Percentiles rank a stretch among this genome's conserved stretches.
phyloP scores from a whole-genome alignment of 2,113 vertebrate genomes.

The Bos indicus region DNA sequence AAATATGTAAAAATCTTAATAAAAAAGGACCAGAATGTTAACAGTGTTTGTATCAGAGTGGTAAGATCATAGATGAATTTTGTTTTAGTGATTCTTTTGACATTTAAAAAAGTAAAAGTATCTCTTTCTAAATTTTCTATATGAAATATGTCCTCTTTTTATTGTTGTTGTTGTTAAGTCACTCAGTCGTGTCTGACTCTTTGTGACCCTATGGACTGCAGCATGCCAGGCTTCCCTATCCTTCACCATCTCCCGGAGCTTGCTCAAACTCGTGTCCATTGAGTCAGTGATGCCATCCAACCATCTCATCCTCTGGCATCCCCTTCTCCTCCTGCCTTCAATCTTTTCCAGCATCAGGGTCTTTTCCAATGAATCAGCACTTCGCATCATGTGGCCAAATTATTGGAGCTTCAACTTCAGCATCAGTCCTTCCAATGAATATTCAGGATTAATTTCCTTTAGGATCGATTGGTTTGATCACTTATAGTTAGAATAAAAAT shows the following conservation, averaged over 20 bases:
- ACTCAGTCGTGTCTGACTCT: background rate
- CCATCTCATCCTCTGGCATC: background rate
- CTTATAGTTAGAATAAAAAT: slow-evolving; percentile 4
- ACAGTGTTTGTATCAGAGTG: background rate
- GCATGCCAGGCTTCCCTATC: background rate
- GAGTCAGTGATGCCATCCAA: background rate
- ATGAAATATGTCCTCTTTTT: background rate
- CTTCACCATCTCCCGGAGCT: background rate
- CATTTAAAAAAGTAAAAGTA: background rate
- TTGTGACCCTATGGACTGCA: background rate
- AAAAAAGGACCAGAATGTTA: background rate
- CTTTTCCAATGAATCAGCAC: background rate
- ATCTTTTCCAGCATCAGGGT: background rate
- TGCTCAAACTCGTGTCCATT: background rate
- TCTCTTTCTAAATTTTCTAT: background rate
- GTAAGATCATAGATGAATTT: background rate
- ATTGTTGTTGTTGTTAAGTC: background rate
- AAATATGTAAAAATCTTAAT: slow-evolving; percentile 20
- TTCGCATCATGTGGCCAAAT: background rate
- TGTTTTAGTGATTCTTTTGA: slow-evolving; percentile 7
- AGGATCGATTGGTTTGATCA: background rate
- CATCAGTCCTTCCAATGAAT: background rate
- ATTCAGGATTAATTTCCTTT: background rate
- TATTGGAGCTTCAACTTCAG: background rate
- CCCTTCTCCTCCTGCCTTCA: background rate